phyloP scores from a whole-genome alignment of 2,888 invertebrate genomes.

The Volucella zonaria region DNA sequence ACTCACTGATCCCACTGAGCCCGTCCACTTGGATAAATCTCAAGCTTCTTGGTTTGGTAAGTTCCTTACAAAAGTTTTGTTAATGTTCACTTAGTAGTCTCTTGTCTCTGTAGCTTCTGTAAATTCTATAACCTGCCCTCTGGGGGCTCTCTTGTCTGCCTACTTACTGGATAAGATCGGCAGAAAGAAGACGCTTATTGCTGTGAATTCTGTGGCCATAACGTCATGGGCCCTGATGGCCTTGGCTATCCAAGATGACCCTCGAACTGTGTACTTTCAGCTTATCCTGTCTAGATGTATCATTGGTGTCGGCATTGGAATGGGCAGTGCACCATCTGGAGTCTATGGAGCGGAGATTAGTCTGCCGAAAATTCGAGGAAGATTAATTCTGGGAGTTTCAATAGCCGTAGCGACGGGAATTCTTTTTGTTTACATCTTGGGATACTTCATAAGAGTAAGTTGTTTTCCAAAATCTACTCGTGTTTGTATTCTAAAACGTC shows the following conservation, averaged over 20 bases:
- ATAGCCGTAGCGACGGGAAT: constrained; percentile 87
- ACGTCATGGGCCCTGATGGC: constrained; percentile 80
- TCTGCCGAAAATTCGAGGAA: constrained; percentile 85
- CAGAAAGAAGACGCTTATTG: constrained; percentile 79
- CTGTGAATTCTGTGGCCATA: constrained; percentile 79
- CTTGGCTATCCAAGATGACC: constrained; percentile 76
- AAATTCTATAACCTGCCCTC: constrained; percentile 79
- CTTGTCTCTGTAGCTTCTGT: constrained; percentile 78
- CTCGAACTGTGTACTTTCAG: constrained; percentile 77
- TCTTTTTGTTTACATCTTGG: constrained; percentile 86
- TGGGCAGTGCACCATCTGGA: constrained; percentile 81
- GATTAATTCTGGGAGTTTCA: constrained; percentile 86
- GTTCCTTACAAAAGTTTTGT: background rate
- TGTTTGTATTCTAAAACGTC: background rate
- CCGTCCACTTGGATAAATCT: constrained; percentile 76
- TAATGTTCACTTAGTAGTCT: background rate
- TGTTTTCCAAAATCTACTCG: background rate
- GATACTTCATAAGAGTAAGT: constrained; percentile 82
- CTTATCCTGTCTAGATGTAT: constrained; percentile 80
- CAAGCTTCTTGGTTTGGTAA: constrained; percentile 82
- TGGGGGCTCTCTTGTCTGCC: constrained; percentile 81
- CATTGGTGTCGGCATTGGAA: constrained; percentile 80
- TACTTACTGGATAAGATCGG: constrained; percentile 80
- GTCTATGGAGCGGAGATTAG: constrained; percentile 82
- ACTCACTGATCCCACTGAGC: constrained; percentile 77